Conservation (phyloP, 2,888 invertebrate genomes). For the Selenia dentaria region DNA sequence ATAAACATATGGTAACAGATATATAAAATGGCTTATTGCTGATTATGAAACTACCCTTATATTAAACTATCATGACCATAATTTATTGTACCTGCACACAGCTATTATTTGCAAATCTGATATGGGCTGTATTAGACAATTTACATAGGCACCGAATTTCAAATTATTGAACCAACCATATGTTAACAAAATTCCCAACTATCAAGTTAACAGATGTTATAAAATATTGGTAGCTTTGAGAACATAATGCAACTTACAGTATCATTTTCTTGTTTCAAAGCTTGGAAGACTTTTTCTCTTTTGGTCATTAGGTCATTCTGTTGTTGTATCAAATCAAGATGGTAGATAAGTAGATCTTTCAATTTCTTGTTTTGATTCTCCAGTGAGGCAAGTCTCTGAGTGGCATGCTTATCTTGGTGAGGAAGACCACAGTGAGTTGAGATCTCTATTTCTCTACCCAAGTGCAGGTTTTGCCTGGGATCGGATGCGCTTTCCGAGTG, state of each 20-base stretch:
- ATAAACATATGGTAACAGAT: too few species aligned
- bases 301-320: conserved; percentile 93
- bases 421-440: conserved; percentile 57
- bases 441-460: conserved; percentile 72
- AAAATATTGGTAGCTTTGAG: too few species aligned
- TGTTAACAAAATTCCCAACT: too few species aligned
- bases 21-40: too few species aligned
- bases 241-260: conserved; percentile 86
- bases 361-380: conserved; percentile 87
- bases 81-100: too few species aligned
- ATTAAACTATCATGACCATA: too few species aligned
- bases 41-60: too few species aligned
- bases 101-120: too few species aligned
- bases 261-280: conserved; percentile 91
- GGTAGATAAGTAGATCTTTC: conserved; percentile 92
- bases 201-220: too few species aligned
- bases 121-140: too few species aligned
- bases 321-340: conserved; percentile 95
- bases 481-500: conserved; percentile 69
- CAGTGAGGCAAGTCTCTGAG: conserved; percentile 64
- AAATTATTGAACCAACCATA: too few species aligned
- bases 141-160: too few species aligned
- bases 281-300: conserved; percentile 90
- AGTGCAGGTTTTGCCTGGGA: conserved; percentile 54
- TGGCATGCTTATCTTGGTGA: conserved; percentile 54